These are phyloP conservation scores for Cisticola juncidis DNA, from an alignment of 2,113 vertebrate species.

Conservation along the genomic window DNA sequence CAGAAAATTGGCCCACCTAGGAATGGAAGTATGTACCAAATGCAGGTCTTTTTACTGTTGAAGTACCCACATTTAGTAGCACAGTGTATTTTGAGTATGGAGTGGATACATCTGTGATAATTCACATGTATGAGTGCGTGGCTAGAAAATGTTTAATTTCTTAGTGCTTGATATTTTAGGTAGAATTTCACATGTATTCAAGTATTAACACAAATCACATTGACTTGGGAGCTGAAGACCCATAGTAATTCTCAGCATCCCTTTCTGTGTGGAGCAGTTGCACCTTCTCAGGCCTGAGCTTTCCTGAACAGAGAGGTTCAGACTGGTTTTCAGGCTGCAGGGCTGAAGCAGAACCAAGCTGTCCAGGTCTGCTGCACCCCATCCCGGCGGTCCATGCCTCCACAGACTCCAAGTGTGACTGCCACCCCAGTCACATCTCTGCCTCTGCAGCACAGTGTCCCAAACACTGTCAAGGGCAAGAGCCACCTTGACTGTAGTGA, in stretches of 20 bases:
- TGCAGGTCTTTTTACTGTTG: neutral
- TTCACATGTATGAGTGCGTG: neutral
- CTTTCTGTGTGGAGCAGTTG: neutral
- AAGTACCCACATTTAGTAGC: neutral
- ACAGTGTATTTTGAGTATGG: neutral
- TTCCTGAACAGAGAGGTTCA: neutral
- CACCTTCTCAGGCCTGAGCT: neutral
- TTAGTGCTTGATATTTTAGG: neutral
- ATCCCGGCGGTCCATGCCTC: neutral
- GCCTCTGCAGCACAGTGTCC: neutral
- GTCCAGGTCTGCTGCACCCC: neutral
- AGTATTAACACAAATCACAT: neutral
- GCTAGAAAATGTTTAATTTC: neutral
- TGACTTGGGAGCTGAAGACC: neutral
- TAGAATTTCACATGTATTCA: neutral
- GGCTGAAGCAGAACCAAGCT: neutral
- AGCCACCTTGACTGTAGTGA: neutral
- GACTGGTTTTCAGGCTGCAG: neutral
- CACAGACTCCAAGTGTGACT: neutral
- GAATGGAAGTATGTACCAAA: neutral
- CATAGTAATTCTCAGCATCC: neutral
- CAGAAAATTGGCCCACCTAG: neutral
- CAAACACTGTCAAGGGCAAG: neutral
- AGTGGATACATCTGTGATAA: neutral
- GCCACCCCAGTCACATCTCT: neutral